phyloP scores from a whole-genome alignment of 2,888 invertebrate species.

The Acrobasis suavella region DNA sequence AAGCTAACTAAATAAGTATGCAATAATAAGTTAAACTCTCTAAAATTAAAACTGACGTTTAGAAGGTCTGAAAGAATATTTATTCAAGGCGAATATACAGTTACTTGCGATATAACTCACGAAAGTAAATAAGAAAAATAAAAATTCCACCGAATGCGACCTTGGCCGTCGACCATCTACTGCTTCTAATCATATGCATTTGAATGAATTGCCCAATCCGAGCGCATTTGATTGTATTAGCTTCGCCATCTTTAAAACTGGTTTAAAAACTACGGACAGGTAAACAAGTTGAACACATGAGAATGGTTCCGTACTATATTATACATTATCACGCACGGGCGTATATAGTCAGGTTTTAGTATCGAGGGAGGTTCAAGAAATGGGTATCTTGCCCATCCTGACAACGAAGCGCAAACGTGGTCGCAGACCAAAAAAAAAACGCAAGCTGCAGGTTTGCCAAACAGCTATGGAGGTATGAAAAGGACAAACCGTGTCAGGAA shows the following conservation, averaged over 20 bases:
- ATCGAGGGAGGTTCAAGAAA: too few species aligned
- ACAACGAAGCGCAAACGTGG: too few species aligned
- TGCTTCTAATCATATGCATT: slow-evolving; percentile 4
- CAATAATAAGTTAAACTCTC: not conserved
- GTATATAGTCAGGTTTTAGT: too few species aligned
- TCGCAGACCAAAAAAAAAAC: too few species aligned
- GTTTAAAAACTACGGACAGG: not conserved
- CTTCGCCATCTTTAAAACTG: slow-evolving; percentile 8
- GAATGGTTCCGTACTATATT: too few species aligned
- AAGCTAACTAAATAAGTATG: too few species aligned
- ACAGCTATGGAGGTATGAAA: too few species aligned
- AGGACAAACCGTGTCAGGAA: too few species aligned
- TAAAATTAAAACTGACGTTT: not conserved
- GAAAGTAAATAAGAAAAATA: not conserved
- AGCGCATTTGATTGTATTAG: slow-evolving; percentile 1
- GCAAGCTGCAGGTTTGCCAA: too few species aligned
- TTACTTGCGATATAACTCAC: not conserved
- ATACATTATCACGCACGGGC: too few species aligned
- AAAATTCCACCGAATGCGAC: slow-evolving; percentile 5
- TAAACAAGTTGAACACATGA: not conserved
- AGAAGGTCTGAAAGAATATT: not conserved
- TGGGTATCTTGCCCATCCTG: too few species aligned
- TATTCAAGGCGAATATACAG: not conserved
- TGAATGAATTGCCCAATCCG: not conserved
- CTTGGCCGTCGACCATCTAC: slow-evolving; percentile 7